These are phyloP conservation scores for Napeogenes sylphis DNA, from an alignment of 2,888 invertebrate genomes.

Conservation along the genomic window DNA sequence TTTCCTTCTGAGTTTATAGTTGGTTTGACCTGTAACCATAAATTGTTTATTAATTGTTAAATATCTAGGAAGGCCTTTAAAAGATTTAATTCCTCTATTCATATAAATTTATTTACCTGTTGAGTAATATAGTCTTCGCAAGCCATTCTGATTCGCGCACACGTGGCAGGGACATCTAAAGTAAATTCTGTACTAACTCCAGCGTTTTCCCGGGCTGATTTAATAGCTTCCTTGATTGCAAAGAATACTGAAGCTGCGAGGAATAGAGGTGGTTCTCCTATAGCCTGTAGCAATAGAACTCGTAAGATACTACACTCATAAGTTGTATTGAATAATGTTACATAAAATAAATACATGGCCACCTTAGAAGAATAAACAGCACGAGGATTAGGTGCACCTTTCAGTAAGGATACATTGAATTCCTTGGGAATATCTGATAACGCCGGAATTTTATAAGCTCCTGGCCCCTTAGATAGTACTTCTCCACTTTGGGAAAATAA, in stretches of 20 bases:
- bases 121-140: constrained; percentile 89
- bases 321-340: constrained; percentile 1
- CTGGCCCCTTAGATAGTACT: constrained; percentile 86
- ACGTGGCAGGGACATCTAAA: constrained; percentile 90
- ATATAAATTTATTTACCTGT: constrained; percentile 74
- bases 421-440: constrained; percentile 89
- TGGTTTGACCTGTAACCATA: constrained; percentile 74
- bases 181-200: constrained; percentile 78
- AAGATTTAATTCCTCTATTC: too few relatives aligned
- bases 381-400: constrained; percentile 87
- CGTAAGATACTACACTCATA: constrained; percentile 6
- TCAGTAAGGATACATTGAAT: constrained; percentile 90
- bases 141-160: constrained; percentile 91
- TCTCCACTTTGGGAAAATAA: constrained; percentile 85
- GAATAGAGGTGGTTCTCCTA: constrained; percentile 96
- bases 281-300: constrained; percentile 79
- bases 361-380: constrained; percentile 95
- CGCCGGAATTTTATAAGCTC: constrained; percentile 90
- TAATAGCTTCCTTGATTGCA: constrained; percentile 92
- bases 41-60: constrained; percentile 8
- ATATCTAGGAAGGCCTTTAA: too few relatives aligned
- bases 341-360: constrained; percentile 8
- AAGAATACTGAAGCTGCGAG: constrained; percentile 90
- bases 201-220: constrained; percentile 84
- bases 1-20: constrained; percentile 71